phyloP scores from a whole-genome alignment of 2,113 vertebrate species.

The Vombatus ursinus region DNA sequence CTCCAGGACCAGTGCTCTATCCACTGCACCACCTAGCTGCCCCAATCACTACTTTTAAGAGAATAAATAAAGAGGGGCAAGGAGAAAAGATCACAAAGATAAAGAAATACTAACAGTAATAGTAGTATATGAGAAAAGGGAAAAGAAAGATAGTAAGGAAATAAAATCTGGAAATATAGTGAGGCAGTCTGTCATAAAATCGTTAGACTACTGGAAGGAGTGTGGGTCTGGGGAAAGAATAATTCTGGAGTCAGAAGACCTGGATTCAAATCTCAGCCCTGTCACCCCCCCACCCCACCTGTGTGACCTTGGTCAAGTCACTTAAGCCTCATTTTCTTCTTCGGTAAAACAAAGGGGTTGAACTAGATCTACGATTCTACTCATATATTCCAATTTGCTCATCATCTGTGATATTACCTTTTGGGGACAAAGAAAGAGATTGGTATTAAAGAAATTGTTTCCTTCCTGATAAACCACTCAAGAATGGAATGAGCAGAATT shows the following conservation, averaged over 20 bases:
- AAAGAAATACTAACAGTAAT: background rate
- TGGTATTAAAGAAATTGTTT: slow-evolving; percentile 13
- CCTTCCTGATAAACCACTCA: background rate
- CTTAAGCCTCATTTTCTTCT: background rate
- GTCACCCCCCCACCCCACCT: background rate
- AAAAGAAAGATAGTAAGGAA: slow-evolving; percentile 27
- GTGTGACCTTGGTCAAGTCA: background rate
- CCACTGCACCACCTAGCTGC: too few relatives aligned
- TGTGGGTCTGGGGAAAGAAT: slow-evolving; percentile 50
- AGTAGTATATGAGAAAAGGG: background rate
- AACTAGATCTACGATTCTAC: background rate
- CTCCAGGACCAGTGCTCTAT: too few relatives aligned
- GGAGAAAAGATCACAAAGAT: background rate
- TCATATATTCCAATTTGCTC: background rate
- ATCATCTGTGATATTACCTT: background rate
- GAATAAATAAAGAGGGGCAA: background rate
- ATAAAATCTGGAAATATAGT: slow-evolving; percentile 48
- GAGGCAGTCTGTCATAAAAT: slow-evolving; percentile 51
- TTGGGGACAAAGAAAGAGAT: background rate
- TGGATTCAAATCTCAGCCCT: background rate
- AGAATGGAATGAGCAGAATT: background rate
- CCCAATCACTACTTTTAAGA: background rate
- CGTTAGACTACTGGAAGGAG: slow-evolving; percentile 11
- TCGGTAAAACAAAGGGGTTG: background rate
- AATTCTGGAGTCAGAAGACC: slow-evolving; percentile 48